phyloP scores from a whole-genome alignment of 2,797 vertebrate genomes.

The Halcyon chelicuti region DNA sequence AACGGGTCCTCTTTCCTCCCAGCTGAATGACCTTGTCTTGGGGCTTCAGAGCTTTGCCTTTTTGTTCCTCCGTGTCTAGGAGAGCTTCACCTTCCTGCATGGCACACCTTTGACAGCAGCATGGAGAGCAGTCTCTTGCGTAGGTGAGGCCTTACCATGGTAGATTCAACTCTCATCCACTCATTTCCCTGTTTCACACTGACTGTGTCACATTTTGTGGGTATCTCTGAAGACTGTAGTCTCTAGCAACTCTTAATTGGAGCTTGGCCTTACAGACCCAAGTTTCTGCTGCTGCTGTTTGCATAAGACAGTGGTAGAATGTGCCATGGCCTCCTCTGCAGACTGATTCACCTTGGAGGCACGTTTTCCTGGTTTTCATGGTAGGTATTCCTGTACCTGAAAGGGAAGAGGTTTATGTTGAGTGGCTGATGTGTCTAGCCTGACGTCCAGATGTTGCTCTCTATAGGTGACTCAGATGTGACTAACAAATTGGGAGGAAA shows the following conservation, averaged over 20 bases:
- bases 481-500: not conserved
- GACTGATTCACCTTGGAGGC: not conserved
- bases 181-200: not conserved
- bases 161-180: not conserved
- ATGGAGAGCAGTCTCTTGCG: not conserved
- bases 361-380: not conserved
- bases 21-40: not conserved
- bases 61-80: not conserved
- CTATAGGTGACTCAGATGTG: not conserved
- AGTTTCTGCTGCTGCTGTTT: not conserved
- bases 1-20: not conserved
- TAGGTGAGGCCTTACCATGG: not conserved
- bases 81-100: not conserved
- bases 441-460: not conserved
- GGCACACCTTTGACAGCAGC: not conserved
- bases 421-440: not conserved
- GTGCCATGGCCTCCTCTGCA: not conserved
- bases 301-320: not conserved
- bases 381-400: not conserved
- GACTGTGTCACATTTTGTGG: not conserved
- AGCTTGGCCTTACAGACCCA: not conserved
- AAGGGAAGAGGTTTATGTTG: not conserved
- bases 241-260: not conserved
- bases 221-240: not conserved
- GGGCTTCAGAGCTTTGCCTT: not conserved